Evolutionary conservation across 2,113 vertebrate species (phyloP).

Genomic region (Callospermophilus lateralis): DNA sequence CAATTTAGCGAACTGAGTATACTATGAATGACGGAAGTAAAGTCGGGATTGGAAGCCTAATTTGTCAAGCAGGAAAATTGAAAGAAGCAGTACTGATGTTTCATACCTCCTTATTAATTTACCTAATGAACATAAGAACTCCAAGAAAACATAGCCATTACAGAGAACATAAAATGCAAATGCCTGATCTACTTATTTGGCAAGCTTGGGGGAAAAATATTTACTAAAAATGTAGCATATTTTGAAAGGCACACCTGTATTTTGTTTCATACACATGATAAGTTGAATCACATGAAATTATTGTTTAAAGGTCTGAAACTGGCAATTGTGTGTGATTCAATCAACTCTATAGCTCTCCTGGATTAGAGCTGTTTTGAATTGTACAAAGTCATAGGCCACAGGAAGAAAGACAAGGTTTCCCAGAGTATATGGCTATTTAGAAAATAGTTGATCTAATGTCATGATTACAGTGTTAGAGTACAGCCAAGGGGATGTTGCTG

Average conservation of each 20-base stretch:
- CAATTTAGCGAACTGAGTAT: background rate
- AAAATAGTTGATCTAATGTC: constrained; percentile 26
- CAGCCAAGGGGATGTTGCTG: no score
- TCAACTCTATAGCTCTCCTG: background rate
- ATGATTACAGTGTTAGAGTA: background rate
- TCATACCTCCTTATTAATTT: background rate
- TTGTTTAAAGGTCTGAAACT: background rate
- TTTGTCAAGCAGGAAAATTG: background rate
- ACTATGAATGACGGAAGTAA: no score
- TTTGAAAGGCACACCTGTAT: constrained; percentile 8
- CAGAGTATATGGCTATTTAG: background rate
- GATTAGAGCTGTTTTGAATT: background rate
- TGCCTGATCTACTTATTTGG: background rate
- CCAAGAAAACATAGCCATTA: background rate
- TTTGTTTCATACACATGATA: background rate
- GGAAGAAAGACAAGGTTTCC: background rate
- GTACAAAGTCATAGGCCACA: background rate
- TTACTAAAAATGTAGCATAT: background rate
- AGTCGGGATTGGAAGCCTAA: no score
- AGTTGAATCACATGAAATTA: background rate
- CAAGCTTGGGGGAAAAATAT: background rate
- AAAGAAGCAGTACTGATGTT: background rate
- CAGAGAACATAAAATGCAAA: background rate
- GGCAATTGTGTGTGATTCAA: background rate
- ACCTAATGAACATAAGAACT: background rate